Base-by-base conservation (phyloP, 1,140 invertebrate species). In the Chymomyza costata region DNA sequence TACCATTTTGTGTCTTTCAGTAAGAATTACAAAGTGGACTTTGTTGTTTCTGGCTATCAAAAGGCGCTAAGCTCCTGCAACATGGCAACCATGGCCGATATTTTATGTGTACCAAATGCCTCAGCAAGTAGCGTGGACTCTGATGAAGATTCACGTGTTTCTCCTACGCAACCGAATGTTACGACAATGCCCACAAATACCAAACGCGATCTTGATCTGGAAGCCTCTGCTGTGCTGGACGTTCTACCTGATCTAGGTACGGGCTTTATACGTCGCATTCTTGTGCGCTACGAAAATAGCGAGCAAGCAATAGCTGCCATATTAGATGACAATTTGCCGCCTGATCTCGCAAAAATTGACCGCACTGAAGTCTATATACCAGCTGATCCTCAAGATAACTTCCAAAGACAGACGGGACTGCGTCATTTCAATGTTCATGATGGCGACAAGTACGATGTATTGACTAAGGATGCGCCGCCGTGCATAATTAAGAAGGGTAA, bases 201-300 rank as follows among this genome's bases (percentile, higher is more conserved):
- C 1, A 11, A 46, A 3, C 62, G 85, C 63, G 61, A 85, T 65
- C 31, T 62, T 17, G 63, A 87, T 71, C 11, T 83, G 48, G 68
- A 85, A 50, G 80, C 71, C 2, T 53, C 54, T 0, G 61, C 65
- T 2, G 82, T 85, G 18, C 43, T 82, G 73, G 94, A 96, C 74
- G 90, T 96, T 46, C 86, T 97, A 14, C 92, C 92, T 14, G 89
- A 95, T 84, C 86, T 95, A 39, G 93, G 93, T 1, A 92, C 92
- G 71, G 93, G 89, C 1, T 90, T 89, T 71, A 88, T 92, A 48
- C 82, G 94, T 84, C 88, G 90, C 73, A 93, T 94, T 71, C 87
- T 97, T 7, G 87, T 92, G 48, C 86, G 93, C 65, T 94, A 93
- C 57, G 89, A 92, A 21, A 92, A 92, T 73, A 87, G 89, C 17